Percentiles rank a stretch among this genome's conserved stretches.
These are phyloP conservation scores for Morpho deidamia DNA, from an alignment of 2,888 invertebrate genomes.

Conservation along the genomic window DNA sequence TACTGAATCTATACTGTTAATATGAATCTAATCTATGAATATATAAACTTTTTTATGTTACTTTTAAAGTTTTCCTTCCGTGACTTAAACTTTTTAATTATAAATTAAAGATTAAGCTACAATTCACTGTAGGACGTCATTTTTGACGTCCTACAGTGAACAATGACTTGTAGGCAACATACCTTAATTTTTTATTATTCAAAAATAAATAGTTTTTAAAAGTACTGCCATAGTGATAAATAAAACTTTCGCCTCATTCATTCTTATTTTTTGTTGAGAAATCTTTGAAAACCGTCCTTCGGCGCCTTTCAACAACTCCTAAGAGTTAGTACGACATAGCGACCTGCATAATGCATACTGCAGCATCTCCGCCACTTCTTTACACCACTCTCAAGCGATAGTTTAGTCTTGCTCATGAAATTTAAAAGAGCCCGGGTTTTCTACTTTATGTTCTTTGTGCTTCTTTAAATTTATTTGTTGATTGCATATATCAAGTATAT, in stretches of 20 bases:
- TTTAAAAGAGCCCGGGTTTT: not conserved
- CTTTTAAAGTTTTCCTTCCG: no score
- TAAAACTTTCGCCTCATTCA: not conserved
- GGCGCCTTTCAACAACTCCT: slow-evolving; percentile 19
- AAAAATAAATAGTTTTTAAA: not conserved
- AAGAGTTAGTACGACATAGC: slow-evolving; percentile 13
- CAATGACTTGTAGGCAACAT: no score
- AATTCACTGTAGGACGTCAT: no score
- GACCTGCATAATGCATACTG: slow-evolving; percentile 13
- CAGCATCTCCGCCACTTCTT: slow-evolving; percentile 9
- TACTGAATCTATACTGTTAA: not conserved
- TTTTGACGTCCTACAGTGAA: no score
- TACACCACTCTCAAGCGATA: slow-evolving; percentile 9
- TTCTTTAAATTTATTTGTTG: not conserved
- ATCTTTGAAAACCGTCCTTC: slow-evolving; percentile 16
- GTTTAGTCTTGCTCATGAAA: slow-evolving; percentile 13
- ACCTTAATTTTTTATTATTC: no score
- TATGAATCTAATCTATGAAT: no score
- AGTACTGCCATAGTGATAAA: not conserved
- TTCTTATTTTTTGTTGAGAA: not conserved
- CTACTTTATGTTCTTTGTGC: not conserved
- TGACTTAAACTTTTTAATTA: no score
- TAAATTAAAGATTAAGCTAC: no score
- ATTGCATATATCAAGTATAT: no score
- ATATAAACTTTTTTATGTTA: no score